Base-by-base conservation (phyloP, 2,113 vertebrate genomes). In the Polypterus senegalus region DNA sequence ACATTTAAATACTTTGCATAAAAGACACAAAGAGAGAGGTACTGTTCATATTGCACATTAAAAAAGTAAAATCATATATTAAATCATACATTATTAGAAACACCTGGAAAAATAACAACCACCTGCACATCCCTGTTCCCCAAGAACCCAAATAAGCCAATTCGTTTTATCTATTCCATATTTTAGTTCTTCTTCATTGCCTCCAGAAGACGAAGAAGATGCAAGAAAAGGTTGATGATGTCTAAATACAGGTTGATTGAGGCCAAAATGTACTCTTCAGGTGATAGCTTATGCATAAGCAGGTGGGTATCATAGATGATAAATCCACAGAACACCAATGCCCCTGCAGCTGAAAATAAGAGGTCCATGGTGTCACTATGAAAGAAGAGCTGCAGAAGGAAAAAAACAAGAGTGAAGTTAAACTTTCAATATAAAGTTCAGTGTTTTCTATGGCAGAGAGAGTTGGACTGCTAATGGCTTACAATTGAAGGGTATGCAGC, bases 241-340 rank as follows among this genome's bases (percentile, higher is more conserved):
- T 98, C 95, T 81, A 98, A 79, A 76, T 97, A 98, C 64, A 98
- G 88, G 70, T 80, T 96, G 78, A 97, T 92, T 72, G 93, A 83
- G 74, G 94, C 94, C 79, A 95, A 59, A 57, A 98, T 83, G 68
- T 97, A 91, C 62, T 98, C 95, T 77, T 98, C 95, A 1, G 94
- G 94, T 27, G 95, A 98, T 3, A 98, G 86, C 73, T 85, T 89
- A 69, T 94, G 91, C 93, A 98, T 94, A 76, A 98, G 75, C 63
- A 92, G 64, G 64, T 92, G 86, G 10, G 92, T 98, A 69, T 97
- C 94, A 44, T 89, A 96, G 81, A 98, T 89, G 73, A 97, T 92
- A 81, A 97, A 97, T 62, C 92, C 93, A n/a, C 93, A 97, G 79
- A 98, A 98, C 27, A 98, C 76, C 65, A 98, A 80, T 1, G 95